Evolutionary conservation across 1,140 invertebrate genomes (phyloP), one percentile per base, ranked within the genome.

Genomic region (Cryptotermes secundus): DNA sequence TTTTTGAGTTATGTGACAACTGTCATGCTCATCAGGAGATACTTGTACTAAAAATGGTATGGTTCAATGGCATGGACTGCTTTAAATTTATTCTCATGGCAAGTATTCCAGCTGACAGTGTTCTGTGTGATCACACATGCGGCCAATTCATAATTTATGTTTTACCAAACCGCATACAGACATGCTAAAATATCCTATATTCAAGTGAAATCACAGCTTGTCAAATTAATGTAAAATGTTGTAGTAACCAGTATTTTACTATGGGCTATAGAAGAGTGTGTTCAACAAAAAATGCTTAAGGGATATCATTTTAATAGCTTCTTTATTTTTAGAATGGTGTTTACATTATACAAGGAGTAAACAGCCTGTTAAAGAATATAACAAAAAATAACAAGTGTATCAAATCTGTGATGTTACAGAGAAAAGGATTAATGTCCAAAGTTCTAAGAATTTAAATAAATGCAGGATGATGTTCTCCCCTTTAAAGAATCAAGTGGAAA

Each of bases 311-410:
- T 72, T 31, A 72, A 72, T 31, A 31, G 59, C 59, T 72, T 72
- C 59, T 72, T 72, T 72, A 72, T 72, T 72, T 72, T 72, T 31
- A 72, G 59, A 72, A 72, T 72, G 59, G 59, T n/a, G n/a, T 72
- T 72, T 72, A 72, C 59, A 72, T 72, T 59, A 72, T n/a, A 31
- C 26, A 31, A 72, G n/a, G n/a, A n/a, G 6, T 59, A 59, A 59
- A 31, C 31, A 72, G 0, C 1, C 4, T 31, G 59, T n/a, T n/a
- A 10, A n/a, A 72, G n/a, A 3, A 31, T 31, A 16, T 10, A 31
- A 31, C 26, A 9, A 31, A 72, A 72, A 7, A n/a, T 72, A 26
- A 72, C 26, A 7, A 72, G 59, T 31, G 59, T 72, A 72, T 3
- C 59, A 31, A 6, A 3, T 49, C 2, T 42, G 38, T 42, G 38